Evolutionary conservation across 2,888 invertebrate species (phyloP).

Genomic region (Cryptus viduatorius): DNA sequence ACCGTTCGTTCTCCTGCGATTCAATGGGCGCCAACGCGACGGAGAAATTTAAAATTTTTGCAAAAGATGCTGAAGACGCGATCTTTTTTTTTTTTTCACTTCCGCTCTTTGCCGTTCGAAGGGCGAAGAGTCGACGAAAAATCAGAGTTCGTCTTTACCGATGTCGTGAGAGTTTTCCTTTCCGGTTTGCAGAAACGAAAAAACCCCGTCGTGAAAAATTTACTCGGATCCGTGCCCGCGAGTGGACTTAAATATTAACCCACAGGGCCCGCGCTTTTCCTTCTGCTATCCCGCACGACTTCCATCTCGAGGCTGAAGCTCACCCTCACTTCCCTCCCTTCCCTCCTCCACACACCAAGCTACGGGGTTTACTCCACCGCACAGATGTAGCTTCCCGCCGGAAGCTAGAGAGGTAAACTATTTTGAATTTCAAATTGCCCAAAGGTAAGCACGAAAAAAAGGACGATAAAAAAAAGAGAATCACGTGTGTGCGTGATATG

Average conservation of each 20-base stretch:
- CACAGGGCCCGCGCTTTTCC: constrained; percentile 25
- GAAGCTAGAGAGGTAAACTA: constrained; percentile 75
- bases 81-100: constrained; percentile 1
- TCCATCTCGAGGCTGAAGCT: not conserved
- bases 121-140: constrained; percentile 18
- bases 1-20: not conserved
- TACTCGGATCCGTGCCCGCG: constrained; percentile 46
- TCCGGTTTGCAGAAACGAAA: constrained; percentile 41
- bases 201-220: constrained; percentile 61
- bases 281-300: not conserved
- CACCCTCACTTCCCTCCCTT: constrained; percentile 20
- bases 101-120: not conserved
- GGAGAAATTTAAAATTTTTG: no score
- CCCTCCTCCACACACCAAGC: constrained; percentile 36
- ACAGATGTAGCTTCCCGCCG: constrained; percentile 60
- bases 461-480: not conserved
- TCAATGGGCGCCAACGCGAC: no score
- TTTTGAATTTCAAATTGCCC: constrained; percentile 79
- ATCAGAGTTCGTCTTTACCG: constrained; percentile 46
- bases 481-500: constrained; percentile 60
- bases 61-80: no score
- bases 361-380: constrained; percentile 47
- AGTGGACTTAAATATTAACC: constrained; percentile 69
- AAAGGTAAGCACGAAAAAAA: constrained; percentile 70
- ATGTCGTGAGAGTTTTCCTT: not conserved